A percentile compares a stretch with the other conserved stretches of the same genome.
Evolutionary conservation across 1,140 invertebrate species (phyloP).

Genomic region (Dendrolimus punctatus): DNA sequence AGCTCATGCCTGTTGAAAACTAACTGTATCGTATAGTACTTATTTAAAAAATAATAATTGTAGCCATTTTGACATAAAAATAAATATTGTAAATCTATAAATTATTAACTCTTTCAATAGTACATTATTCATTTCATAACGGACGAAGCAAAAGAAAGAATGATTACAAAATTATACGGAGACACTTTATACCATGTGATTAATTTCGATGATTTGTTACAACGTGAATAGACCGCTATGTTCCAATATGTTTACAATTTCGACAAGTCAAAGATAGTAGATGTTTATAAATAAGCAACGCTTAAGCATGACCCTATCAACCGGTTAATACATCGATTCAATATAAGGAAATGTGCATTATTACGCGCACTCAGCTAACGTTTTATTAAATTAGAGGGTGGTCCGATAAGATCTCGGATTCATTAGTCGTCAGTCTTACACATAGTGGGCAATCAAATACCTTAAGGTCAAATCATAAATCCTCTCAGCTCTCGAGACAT

Average conservation of each 20-base stretch:
- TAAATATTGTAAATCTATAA: too few relatives aligned
- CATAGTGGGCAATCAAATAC: constrained; percentile 12
- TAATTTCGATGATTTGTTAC: constrained; percentile 30
- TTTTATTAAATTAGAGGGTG: constrained; percentile 30
- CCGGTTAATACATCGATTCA: constrained; percentile 14
- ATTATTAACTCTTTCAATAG: too few relatives aligned
- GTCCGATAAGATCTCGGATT: constrained; percentile 10
- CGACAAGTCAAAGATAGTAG: constrained; percentile 6
- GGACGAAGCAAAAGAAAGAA: neutral
- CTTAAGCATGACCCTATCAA: constrained; percentile 25
- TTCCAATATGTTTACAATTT: constrained; percentile 24
- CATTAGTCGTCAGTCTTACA: constrained; percentile 9
- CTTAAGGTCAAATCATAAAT: constrained; percentile 13
- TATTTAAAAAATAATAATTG: too few relatives aligned
- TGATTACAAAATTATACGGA: constrained; percentile 35
- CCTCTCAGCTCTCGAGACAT: constrained; percentile 10
- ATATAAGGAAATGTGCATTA: constrained; percentile 16
- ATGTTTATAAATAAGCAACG: constrained; percentile 13
- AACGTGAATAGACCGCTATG: constrained; percentile 17
- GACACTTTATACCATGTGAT: constrained; percentile 13
- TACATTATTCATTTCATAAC: constrained; percentile 7
- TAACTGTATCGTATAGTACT: too few relatives aligned
- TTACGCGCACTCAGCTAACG: constrained; percentile 14
- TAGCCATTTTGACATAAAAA: too few relatives aligned
- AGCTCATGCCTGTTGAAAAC: neutral